Evolutionary conservation across 2,797 vertebrate species (phyloP).

Genomic region (Myotis vivesi): DNA sequence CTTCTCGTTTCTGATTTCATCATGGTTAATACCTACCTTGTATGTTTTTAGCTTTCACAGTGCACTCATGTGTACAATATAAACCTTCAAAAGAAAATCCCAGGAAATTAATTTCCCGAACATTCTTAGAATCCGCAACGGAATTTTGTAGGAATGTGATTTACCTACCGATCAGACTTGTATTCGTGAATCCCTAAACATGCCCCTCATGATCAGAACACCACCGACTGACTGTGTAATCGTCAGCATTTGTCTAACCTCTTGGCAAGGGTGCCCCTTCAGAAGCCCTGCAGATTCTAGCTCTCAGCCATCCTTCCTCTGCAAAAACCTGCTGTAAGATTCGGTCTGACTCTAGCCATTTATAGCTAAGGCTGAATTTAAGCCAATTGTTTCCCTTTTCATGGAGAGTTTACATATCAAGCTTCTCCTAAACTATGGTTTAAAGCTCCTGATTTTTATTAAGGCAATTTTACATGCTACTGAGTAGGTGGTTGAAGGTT

Average conservation of each 20-base stretch:
- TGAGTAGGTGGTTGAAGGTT: not conserved
- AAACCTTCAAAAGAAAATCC: not conserved
- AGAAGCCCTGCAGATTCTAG: no score
- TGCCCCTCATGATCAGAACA: not conserved
- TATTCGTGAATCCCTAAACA: not conserved
- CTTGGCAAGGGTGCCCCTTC: not conserved
- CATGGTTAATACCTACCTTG: not conserved
- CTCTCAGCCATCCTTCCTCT: not conserved
- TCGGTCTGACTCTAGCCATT: not conserved
- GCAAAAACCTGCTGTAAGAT: not conserved
- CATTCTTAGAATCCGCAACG: not conserved
- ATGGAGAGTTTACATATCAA: not conserved
- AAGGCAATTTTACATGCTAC: not conserved
- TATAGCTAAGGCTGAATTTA: not conserved
- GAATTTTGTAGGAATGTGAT: not conserved
- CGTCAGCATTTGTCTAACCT: not conserved
- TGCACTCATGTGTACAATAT: not conserved
- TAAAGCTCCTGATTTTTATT: not conserved
- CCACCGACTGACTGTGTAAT: not conserved
- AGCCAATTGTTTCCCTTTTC: not conserved
- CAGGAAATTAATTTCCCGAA: not conserved
- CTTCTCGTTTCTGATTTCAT: constrained; percentile 18
- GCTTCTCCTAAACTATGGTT: not conserved
- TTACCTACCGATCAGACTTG: not conserved
- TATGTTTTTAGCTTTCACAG: not conserved